phyloP scores from a whole-genome alignment of 2,888 invertebrate species.

The Spisula solida region DNA sequence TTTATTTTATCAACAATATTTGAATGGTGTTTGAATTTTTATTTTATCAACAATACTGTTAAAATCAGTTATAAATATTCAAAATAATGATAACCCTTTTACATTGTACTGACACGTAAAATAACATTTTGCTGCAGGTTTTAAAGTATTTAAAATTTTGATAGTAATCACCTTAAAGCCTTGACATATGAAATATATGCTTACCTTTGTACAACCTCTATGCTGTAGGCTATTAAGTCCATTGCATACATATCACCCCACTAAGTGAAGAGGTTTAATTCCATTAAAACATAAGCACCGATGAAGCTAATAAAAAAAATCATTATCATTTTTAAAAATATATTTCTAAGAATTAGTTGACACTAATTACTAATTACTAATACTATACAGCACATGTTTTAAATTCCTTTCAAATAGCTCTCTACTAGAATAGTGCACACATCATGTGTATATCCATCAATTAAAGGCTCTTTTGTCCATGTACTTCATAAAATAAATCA shows the following conservation, averaged over 20 bases:
- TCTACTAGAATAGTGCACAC: neutral
- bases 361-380: too few relatives aligned
- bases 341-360: too few relatives aligned
- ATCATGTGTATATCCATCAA: neutral
- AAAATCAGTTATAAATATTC: too few relatives aligned
- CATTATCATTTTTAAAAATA: neutral
- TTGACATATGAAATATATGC: conserved; percentile 18
- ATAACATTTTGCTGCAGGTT: too few relatives aligned
- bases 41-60: too few relatives aligned
- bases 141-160: too few relatives aligned
- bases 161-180: too few relatives aligned
- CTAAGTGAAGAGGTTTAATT: neutral
- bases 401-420: conserved; percentile 1
- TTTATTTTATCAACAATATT: too few relatives aligned
- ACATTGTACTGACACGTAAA: too few relatives aligned
- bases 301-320: neutral
- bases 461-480: neutral
- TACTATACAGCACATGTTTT: neutral
- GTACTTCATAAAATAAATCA: neutral
- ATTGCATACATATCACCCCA: conserved; percentile 51
- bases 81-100: too few relatives aligned
- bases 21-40: too few relatives aligned
- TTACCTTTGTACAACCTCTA: conserved; percentile 68
- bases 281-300: neutral
- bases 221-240: conserved; percentile 65